Evolutionary conservation across 1,140 invertebrate genomes (phyloP), one percentile per base, ranked within the genome.

Genomic region (Drosophila busckii): DNA sequence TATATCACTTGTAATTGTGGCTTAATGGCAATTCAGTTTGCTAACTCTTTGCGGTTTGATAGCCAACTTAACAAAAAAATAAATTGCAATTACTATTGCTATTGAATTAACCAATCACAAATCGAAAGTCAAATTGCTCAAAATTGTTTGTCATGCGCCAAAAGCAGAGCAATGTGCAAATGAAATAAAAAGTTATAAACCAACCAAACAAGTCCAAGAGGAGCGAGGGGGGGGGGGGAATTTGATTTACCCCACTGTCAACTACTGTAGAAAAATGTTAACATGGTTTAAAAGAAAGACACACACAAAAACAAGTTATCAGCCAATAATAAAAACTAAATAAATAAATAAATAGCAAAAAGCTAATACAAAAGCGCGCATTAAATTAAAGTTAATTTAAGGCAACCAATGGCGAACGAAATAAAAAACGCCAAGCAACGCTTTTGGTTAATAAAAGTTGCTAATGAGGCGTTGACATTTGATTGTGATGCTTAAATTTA

Each of bases 371-470:
- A 42, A 42, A 26, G 20, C 26, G 20, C 37, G 37, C 46, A 59
- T 59, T 52, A 23, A 52, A 44, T 44, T 59, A 52, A 56, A 49
- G 50, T 54, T 42, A 54, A 38, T 61, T 62, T 71, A 66, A 59
- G 54, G 38, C 68, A 40, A 46, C 70, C 70, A 76, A 76, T 76
- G 61, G 50, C 55, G 52, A 35, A 10, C 13, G 28, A 32, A 55
- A 37, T 52, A 32, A 69, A 65, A 69, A 41, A 70, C 60, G 16
- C 34, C 59, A 25, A 2, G 23, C 26, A 50, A 76, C 70, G 76
- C 60, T 66, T 76, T 76, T 76, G 70, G 70, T 62, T 76, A 76
- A 76, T 76, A 76, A 76, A 76, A 76, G 54, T 66, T 69, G 65
- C 70, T 76, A 76, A 76, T 76, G 70, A 75, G 70, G 70, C 62